Base-by-base conservation (phyloP, 2,113 vertebrate species). In the Perccottus glenii region DNA sequence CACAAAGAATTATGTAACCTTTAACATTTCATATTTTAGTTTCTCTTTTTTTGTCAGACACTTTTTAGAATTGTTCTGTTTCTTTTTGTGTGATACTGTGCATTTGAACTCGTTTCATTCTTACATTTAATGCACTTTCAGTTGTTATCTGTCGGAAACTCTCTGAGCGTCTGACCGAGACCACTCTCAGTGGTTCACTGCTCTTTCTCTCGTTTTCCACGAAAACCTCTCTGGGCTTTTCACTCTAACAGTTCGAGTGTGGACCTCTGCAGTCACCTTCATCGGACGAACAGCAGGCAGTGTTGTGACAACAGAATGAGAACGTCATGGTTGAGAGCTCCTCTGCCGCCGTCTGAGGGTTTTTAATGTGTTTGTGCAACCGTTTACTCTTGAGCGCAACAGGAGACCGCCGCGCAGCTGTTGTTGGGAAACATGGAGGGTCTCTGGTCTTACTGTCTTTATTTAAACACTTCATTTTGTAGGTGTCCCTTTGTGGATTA, bases 221-320 rank as follows among this genome's bases (percentile, higher is more conserved):
- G 7, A 12, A 53, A 59, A 44, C 19, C 45, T 27, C 47, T 36
- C 1, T 0, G 11, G 0, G 61, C 61, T 63, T 75, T 70, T 80
- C 75, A 74, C 59, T 73, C 58, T 70, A 61, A 63, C 59, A 73
- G 61, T 67, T 60, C 60, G 11, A 64, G 61, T 71, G 78, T 64
- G 40, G 56, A 64, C 49, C 49, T 35, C 70, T 47, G 2, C n/a
- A 52, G 67, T 48, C 74, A 42, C 74, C 75, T 63, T 66, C 36
- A 67, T 81, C 72, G 56, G 52, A 47, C 46, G 62, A 75, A 79
- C 59, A 11, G 78, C 77, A 79, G 46, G 73, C 55, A 44, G 40
- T 91, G 88, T 91, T 89, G 80, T 90, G 87, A 72, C 87, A 91
- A 90, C 88, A 91, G 38, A 38, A 75, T 61, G 71, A 80, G 70